A percentile compares a stretch with the other conserved stretches of the same genome.
phyloP scores from a whole-genome alignment of 2,113 vertebrate genomes.

The Saguinus midas region DNA sequence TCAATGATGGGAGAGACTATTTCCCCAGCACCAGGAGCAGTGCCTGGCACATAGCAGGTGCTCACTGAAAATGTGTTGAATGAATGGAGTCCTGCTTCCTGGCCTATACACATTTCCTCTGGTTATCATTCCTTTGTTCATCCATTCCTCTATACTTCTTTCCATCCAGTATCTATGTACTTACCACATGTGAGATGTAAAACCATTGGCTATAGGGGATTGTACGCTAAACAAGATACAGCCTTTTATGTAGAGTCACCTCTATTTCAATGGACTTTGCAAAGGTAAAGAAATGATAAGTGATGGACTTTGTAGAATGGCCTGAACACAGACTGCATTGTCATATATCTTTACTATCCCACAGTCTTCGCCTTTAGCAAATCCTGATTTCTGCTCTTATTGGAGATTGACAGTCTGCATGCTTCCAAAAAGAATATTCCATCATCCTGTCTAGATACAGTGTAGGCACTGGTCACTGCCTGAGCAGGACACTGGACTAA shows the following conservation, averaged over 20 bases:
- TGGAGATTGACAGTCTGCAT: neutral
- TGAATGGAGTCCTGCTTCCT: neutral
- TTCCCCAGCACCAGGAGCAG: neutral
- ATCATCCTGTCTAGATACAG: neutral
- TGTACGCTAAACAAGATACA: neutral
- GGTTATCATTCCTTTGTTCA: neutral
- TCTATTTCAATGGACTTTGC: neutral
- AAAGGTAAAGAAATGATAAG: neutral
- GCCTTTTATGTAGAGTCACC: neutral
- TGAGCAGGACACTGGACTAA: neutral
- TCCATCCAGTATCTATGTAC: neutral
- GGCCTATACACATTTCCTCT: neutral
- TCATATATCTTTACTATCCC: neutral
- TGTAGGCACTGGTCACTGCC: neutral
- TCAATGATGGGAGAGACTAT: neutral
- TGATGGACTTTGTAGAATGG: neutral
- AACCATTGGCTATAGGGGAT: neutral
- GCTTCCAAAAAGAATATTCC: neutral
- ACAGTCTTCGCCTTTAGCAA: neutral
- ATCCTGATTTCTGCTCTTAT: neutral
- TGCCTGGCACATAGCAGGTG: neutral
- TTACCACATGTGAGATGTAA: neutral
- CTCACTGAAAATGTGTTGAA: neutral
- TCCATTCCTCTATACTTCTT: neutral
- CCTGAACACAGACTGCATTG: neutral